These are phyloP conservation scores for Lydus trimaculatus DNA, from an alignment of 2,888 invertebrate genomes.

Conservation along the genomic window DNA sequence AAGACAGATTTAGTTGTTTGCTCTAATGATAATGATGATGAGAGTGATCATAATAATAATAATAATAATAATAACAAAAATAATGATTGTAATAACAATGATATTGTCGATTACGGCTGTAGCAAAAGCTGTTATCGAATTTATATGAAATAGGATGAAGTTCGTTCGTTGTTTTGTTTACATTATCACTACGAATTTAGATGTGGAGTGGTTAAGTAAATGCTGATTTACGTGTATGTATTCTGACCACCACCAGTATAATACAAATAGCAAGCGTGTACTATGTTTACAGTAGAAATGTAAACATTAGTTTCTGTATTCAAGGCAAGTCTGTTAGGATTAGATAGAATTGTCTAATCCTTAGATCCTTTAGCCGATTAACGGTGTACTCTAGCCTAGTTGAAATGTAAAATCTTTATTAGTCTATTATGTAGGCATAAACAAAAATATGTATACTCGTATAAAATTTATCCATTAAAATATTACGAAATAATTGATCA, in stretches of 20 bases:
- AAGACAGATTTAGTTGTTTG: not conserved
- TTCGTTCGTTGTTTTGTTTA: conserved; percentile 1
- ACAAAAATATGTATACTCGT: too few relatives aligned
- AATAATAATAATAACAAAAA: not conserved
- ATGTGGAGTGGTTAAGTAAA: conserved; percentile 19
- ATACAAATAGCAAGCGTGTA: conserved; percentile 21
- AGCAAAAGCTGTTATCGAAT: not conserved
- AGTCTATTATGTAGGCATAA: not conserved
- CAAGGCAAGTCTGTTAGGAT: not conserved
- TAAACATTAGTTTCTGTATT: conserved; percentile 6
- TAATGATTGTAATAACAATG: not conserved
- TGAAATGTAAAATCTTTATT: not conserved
- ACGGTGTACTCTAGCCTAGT: not conserved
- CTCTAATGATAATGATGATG: not conserved
- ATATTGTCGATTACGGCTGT: not conserved
- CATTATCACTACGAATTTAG: conserved; percentile 13
- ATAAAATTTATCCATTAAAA: too few relatives aligned
- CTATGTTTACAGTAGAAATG: conserved; percentile 22
- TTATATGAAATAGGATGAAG: not conserved
- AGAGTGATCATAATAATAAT: too few relatives aligned
- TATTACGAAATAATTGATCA: too few relatives aligned
- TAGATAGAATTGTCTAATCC: not conserved
- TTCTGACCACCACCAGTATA: conserved; percentile 21
- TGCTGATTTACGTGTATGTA: conserved; percentile 29
- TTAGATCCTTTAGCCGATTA: conserved; percentile 4